Evolutionary conservation across 2,797 vertebrate species (phyloP), one percentile per base, ranked within the genome.

Genomic region (Muscicapa striata): DNA sequence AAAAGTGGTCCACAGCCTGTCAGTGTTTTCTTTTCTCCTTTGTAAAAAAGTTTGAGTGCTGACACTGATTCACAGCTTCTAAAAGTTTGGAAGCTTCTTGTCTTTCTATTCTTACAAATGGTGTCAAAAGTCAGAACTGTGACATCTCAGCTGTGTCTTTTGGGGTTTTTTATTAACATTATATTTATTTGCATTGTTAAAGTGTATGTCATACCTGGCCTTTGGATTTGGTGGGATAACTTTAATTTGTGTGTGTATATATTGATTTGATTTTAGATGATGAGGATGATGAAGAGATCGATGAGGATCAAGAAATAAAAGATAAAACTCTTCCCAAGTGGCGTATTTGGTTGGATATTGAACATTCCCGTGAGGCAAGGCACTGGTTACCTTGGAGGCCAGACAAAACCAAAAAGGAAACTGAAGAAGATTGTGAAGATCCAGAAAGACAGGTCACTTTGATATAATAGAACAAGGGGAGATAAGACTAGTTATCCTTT

Each of bases 371-470:
- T 36, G 99, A 99, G 97, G 98, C 97, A 57, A 98, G 96, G 87
- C 98, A 99, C 20, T 99, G 99, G 99, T 96, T 98, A 93, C 99
- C 99, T 9, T 99, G 99, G 99, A 98, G 98, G 85, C 99, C 99
- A 4, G 99, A 99, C 92, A 99, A 98, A 96, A 85, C 96, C 62
- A 99, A 98, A 96, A 98, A 98, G 90, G 98, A 99, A 83, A 97
- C 98, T 2, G 99, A 99, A 77, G 99, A 99, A 59, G 99, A 99
- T 94, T 99, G 99, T 79, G 99, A 99, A 84, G 99, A 99, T 92
- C 99, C 99, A 1, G 99, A 99, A 97, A 98, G 99, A 98, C 99
- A 99, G 98, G 99, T 98, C 46, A 49, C 89, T 96, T 70, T 67
- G 40, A 82, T 74, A 36, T 17, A 46, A 66, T 54, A 80, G 85